Evolutionary conservation across 2,113 vertebrate genomes (phyloP), one percentile per base, ranked within the genome.

Genomic region (Mugil cephalus): DNA sequence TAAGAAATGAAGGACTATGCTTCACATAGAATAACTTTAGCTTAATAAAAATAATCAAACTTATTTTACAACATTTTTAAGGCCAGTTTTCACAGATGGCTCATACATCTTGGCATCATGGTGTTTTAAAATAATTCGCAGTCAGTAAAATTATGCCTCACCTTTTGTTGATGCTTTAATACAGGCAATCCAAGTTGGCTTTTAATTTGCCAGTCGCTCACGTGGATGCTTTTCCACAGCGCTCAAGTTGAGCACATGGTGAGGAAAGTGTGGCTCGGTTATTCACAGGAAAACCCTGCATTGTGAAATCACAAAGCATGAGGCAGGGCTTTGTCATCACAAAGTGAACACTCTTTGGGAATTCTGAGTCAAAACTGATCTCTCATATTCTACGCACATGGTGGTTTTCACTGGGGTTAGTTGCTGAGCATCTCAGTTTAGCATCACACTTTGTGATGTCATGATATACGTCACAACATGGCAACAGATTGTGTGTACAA

Each of bases 401-500:
- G n/a, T n/a, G n/a, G n/a, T 38, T 7, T 30, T 46, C 39, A 42
- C n/a, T 9, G 39, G 10, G 18, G 48, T 74, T 47, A 53, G 39
- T 15, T 19, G n/a, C 15, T 8, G 4, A 58, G 15, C n/a, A 35
- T 56, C 50, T 63, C 19, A 58, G 38, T 17, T 39, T 39, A 56
- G 36, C 45, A 3, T 71, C 2, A 6, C 38, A 40, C 24, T 3
- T 56, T 4, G 30, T 35, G 52, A 75, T 47, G 42, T 50, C n/a
- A 2, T 8, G n/a, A 36, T 9, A 70, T 59, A 58, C 53, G 48
- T 74, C 66, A 66, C 59, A 75, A 72, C 54, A 10, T 24, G 51
- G 40, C 15, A 17, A 80, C 67, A 86, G 77, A 69, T 77, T 79
- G 77, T 81, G 70, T 79, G 74, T 58, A 66, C 53, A 78, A 58